These are phyloP conservation scores for Abrostola tripartita DNA, from an alignment of 2,888 invertebrate species.

Conservation along the genomic window DNA sequence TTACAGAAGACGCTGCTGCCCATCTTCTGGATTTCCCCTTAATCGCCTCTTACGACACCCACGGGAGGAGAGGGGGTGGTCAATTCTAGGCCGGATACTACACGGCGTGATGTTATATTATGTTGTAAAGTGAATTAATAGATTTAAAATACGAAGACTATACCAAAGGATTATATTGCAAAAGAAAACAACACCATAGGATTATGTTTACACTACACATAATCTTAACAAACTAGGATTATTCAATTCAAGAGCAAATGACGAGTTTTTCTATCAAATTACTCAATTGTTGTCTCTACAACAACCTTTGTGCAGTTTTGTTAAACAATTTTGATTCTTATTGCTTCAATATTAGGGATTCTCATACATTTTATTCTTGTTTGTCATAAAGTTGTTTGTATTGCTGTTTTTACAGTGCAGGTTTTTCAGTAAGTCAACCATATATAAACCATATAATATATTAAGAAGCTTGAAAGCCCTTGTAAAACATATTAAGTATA, in stretches of 20 bases:
- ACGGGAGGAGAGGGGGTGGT: too few species aligned
- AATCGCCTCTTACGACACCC: too few species aligned
- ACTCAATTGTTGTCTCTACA: constrained; percentile 39
- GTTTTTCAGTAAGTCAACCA: constrained; percentile 40
- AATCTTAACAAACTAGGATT: constrained; percentile 15
- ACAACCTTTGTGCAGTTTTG: constrained; percentile 24
- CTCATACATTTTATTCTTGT: neutral
- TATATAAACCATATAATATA: too few species aligned
- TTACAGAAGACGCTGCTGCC: too few species aligned
- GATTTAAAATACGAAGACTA: too few species aligned
- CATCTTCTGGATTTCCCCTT: too few species aligned
- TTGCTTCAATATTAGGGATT: neutral
- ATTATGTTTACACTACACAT: constrained; percentile 6
- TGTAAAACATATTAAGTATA: too few species aligned
- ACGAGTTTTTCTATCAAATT: constrained; percentile 30
- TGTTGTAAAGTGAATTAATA: too few species aligned
- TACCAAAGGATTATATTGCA: too few species aligned
- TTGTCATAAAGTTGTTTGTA: neutral
- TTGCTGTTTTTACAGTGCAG: constrained; percentile 19
- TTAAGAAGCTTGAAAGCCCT: neutral
- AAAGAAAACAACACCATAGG: too few species aligned
- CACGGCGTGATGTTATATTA: too few species aligned
- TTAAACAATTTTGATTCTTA: constrained; percentile 21
- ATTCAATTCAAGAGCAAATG: constrained; percentile 30
- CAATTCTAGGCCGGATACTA: too few species aligned